Percentiles rank a stretch among this genome's conserved stretches.
These are phyloP conservation scores for Platerodrilus igneus DNA, from an alignment of 2,888 invertebrate genomes.

Conservation along the genomic window DNA sequence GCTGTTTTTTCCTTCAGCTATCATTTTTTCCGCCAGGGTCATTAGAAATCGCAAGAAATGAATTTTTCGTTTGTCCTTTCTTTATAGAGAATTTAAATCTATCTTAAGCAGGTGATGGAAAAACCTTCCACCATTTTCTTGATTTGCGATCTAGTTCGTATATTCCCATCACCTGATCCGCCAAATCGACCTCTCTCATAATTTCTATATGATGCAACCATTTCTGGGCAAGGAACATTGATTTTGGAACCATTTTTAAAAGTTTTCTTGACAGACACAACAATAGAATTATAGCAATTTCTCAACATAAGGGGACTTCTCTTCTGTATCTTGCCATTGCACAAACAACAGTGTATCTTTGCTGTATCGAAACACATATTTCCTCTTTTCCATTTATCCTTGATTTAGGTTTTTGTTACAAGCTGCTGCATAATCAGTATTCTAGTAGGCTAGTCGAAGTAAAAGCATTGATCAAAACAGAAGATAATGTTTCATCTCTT, in stretches of 20 bases:
- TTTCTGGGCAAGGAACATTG: conserved; percentile 26
- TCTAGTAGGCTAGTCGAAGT: too few species aligned
- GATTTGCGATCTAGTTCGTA: conserved; percentile 32
- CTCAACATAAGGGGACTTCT: conserved; percentile 32
- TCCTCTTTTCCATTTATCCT: too few species aligned
- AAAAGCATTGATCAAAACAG: too few species aligned
- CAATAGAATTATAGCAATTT: conserved; percentile 30
- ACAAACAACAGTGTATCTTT: conserved; percentile 25
- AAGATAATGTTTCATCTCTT: too few species aligned
- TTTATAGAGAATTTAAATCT: too few species aligned
- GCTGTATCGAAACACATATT: conserved; percentile 7
- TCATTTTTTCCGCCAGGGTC: conserved; percentile 12
- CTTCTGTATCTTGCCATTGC: conserved; percentile 34
- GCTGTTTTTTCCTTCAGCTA: conserved; percentile 8
- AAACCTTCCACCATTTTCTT: conserved; percentile 32
- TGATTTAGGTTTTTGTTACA: conserved; percentile 15
- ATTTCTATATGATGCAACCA: too few species aligned
- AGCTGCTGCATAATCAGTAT: conserved; percentile 18
- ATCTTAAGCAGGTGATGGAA: conserved; percentile 33
- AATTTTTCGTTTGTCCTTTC: too few species aligned
- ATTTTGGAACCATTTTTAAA: conserved; percentile 32
- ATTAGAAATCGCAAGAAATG: conserved; percentile 10
- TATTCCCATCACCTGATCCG: conserved; percentile 32
- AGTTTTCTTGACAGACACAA: conserved; percentile 22
- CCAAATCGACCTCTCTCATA: conserved; percentile 28